Evolutionary conservation across 2,113 vertebrate genomes (phyloP), one percentile per base, ranked within the genome.

Genomic region (Hylia prasina): DNA sequence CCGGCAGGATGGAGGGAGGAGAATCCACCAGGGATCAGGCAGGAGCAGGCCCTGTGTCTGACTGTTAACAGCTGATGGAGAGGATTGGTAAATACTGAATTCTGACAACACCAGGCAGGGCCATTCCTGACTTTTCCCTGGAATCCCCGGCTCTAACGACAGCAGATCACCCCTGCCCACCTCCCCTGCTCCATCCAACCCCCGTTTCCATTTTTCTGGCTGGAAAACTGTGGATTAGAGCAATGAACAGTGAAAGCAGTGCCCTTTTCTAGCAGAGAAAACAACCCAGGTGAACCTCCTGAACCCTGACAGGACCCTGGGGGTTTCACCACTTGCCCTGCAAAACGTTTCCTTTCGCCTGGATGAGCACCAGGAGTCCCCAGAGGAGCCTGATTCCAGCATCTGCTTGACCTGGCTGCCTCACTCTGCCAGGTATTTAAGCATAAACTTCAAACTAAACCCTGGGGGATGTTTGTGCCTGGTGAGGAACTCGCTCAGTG

Each of bases 111-210:
- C 22, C 11, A 3, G 9, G 11, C 2, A 11, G 33, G 15, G 16
- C 31, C 53, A 19, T 23, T 37, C 24, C 31, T 4, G 8, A 24
- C 24, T 6, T 9, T 37, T 15, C 6, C 8, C 53, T 31, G 7
- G 6, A 10, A 24, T 12, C 15, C 39, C 54, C 4, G 2, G 19
- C 53, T 33, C 37, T 20, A 3, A 15, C 0, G 6, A 23, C 58
- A 82, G 25, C 28, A 16, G 11, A 58, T 64, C 47, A 4, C 16
- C 27, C 22, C 82, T 35, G 23, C 22, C 56, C 57, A 16, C 6
- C 50, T 53, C 57, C 48, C 31, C 16, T 30, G 16, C 57, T 45
- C 54, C n/a, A 73, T 2, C 58, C 33, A 40, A 22, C 10, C 45
- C 30, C 37, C 15, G 2, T 2, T 56, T 24, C 33, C 63, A 21